A percentile compares a stretch with the other conserved stretches of the same genome.
These are phyloP conservation scores for Hydropotes inermis DNA, from an alignment of 2,113 vertebrate species.

Conservation along the genomic window DNA sequence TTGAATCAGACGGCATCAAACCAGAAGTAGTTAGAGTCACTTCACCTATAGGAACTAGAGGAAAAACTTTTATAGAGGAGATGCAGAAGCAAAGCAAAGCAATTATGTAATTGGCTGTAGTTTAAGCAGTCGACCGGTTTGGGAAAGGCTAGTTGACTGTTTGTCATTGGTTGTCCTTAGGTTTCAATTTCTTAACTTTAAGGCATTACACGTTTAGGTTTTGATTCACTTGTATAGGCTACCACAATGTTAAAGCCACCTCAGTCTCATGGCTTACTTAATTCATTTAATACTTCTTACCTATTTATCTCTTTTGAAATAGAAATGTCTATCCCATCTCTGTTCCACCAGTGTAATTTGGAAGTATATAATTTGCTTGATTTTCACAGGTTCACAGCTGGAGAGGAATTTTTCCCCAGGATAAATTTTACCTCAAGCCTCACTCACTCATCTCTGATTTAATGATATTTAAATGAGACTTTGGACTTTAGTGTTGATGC, in stretches of 20 bases:
- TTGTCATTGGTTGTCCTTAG: neutral
- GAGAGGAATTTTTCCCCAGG: neutral
- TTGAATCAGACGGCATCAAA: neutral
- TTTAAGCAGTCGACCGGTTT: neutral
- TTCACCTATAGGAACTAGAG: neutral
- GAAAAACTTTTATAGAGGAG: neutral
- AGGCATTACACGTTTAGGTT: neutral
- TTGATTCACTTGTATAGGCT: neutral
- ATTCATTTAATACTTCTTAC: neutral
- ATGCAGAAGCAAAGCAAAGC: neutral
- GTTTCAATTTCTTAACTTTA: neutral
- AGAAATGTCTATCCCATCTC: neutral
- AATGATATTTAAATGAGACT: neutral
- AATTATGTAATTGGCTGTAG: neutral
- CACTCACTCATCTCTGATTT: neutral
- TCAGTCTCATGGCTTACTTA: neutral
- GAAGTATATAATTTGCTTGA: neutral
- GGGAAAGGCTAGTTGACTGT: neutral
- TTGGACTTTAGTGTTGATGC: neutral
- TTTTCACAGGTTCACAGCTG: neutral
- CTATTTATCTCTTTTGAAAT: neutral
- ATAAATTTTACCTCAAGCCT: neutral
- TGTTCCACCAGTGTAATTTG: neutral
- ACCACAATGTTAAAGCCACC: neutral
- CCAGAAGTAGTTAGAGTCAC: neutral